Evolutionary conservation across 2,113 vertebrate genomes (phyloP).

Genomic region (Oreochromis aureus): DNA sequence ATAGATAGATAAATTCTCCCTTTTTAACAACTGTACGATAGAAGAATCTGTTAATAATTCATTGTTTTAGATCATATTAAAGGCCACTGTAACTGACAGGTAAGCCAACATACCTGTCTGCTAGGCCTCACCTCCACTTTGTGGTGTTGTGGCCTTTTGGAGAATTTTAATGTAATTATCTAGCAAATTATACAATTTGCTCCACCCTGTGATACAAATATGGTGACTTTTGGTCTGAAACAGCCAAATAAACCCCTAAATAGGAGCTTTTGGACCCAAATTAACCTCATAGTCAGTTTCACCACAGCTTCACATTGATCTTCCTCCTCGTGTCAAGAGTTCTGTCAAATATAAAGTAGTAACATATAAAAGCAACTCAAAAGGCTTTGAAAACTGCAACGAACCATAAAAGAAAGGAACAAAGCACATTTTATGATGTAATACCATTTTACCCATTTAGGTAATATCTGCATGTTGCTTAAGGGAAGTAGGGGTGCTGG

Average conservation of each 20-base stretch:
- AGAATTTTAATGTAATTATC: background rate
- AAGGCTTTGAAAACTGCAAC: background rate
- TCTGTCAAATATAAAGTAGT: background rate
- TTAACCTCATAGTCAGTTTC: background rate
- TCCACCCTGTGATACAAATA: background rate
- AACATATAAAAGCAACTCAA: background rate
- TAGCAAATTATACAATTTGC: background rate
- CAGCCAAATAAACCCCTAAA: background rate
- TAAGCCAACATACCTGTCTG: background rate
- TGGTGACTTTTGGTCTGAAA: background rate
- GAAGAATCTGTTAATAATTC: background rate
- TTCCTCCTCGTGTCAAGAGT: background rate
- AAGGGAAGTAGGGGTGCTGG: background rate
- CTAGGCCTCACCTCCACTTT: background rate
- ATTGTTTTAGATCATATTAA: background rate
- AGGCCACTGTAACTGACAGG: background rate
- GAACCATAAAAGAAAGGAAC: background rate
- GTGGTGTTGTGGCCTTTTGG: background rate
- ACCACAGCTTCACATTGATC: background rate
- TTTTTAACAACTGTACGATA: background rate
- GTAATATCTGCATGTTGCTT: background rate
- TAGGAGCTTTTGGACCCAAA: background rate
- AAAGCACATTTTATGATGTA: too few species aligned
- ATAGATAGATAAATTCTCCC: background rate
- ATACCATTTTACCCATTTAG: too few species aligned